Evolutionary conservation across 2,113 vertebrate species (phyloP).

Genomic region (Oreotrochilus melanogaster): DNA sequence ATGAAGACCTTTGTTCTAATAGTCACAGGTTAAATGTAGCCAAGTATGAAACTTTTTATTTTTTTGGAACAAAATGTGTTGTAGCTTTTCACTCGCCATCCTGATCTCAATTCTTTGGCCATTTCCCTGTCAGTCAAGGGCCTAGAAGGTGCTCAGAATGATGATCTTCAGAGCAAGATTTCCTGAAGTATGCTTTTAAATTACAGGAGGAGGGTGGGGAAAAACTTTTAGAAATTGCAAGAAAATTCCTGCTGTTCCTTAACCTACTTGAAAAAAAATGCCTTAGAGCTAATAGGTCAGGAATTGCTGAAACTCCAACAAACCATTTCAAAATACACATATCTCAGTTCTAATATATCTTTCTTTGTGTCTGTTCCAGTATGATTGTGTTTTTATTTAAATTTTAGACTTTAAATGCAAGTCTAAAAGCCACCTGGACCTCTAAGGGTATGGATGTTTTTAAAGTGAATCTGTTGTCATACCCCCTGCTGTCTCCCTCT

Average conservation of each 20-base stretch:
- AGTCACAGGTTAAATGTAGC: background rate
- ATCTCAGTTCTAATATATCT: background rate
- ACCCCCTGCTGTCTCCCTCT: background rate
- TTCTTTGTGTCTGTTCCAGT: conserved; percentile 28
- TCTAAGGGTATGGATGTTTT: background rate
- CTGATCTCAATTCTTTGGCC: background rate
- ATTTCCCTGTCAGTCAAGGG: background rate
- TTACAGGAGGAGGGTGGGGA: background rate
- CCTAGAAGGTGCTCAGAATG: background rate
- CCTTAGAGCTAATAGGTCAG: conserved; percentile 10
- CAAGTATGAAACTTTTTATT: background rate
- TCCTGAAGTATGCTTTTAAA: background rate
- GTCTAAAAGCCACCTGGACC: background rate
- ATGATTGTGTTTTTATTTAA: conserved; percentile 39
- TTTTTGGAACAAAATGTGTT: background rate
- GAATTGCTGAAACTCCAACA: background rate
- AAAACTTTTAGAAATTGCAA: background rate
- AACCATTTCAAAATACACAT: background rate
- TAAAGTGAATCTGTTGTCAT: conserved; percentile 10
- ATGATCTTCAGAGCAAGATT: background rate
- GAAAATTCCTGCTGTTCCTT: conserved; percentile 5
- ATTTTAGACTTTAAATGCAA: conserved; percentile 15
- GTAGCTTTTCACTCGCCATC: background rate
- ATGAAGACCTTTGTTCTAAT: background rate
- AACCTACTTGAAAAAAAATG: conserved; percentile 36